Conservation (phyloP, 2,797 vertebrate species). For the Myotis pilosus region DNA sequence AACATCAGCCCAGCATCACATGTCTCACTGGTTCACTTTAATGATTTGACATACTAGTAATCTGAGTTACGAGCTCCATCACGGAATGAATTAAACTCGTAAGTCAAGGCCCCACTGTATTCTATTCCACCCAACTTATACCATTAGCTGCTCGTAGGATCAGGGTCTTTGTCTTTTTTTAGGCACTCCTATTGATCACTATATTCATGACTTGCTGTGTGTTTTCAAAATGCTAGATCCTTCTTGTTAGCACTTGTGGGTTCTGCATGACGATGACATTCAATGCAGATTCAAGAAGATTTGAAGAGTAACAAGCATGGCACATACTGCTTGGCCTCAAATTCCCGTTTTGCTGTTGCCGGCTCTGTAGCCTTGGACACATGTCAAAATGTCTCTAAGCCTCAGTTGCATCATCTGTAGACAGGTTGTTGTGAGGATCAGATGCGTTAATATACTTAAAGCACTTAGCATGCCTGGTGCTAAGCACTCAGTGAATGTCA, state of each 20-base stretch:
- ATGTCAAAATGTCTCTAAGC: not conserved
- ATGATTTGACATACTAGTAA: too few species aligned
- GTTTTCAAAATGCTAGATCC: slow-evolving; percentile 21
- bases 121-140: not conserved
- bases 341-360: not conserved
- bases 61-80: too few species aligned
- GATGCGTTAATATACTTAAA: not conserved
- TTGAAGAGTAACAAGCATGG: not conserved
- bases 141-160: not conserved
- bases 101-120: too few species aligned
- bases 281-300: not conserved
- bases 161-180: not conserved
- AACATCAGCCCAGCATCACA: too few species aligned
- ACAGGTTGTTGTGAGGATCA: not conserved
- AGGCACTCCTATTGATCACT: not conserved
- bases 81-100: too few species aligned
- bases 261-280: not conserved
- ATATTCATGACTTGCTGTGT: not conserved
- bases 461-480: not conserved
- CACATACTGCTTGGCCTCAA: not conserved
- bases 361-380: not conserved
- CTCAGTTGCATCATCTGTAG: not conserved
- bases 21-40: too few species aligned
- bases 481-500: not conserved
- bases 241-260: not conserved